Percentiles rank a stretch among this genome's conserved stretches.
Conservation (phyloP, 1,140 invertebrate genomes). For the Solenopsis invicta region DNA sequence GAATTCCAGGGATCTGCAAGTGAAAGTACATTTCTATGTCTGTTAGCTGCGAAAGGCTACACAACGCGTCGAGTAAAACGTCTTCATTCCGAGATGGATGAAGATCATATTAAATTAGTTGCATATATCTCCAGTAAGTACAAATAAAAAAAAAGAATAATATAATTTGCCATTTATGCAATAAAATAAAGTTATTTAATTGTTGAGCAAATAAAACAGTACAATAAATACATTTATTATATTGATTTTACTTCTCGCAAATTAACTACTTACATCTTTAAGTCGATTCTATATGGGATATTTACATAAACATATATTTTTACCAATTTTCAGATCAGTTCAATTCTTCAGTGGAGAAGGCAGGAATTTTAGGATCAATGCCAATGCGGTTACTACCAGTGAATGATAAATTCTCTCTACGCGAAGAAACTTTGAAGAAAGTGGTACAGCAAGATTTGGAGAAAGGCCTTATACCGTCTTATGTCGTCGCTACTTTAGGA, state of each 20-base stretch:
- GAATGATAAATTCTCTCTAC: too few species aligned
- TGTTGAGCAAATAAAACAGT: too few species aligned
- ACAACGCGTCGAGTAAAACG: conserved; percentile 88
- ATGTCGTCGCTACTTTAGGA: too few species aligned
- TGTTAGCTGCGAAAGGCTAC: conserved; percentile 94
- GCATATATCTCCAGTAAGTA: conserved; percentile 92
- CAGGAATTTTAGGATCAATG: conserved; percentile 93
- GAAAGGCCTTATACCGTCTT: conserved; percentile 93
- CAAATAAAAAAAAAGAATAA: too few species aligned
- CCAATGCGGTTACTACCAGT: conserved; percentile 93
- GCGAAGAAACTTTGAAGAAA: conserved; percentile 90
- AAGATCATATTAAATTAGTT: conserved; percentile 91
- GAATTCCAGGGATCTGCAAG: conserved; percentile 93
- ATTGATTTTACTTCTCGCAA: too few species aligned
- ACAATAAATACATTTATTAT: too few species aligned
- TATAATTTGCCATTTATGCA: background rate
- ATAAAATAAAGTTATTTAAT: too few species aligned
- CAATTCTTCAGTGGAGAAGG: conserved; percentile 96
- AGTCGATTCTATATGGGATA: background rate
- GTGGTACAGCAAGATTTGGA: conserved; percentile 92
- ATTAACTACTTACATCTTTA: too few species aligned
- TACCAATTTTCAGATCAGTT: conserved; percentile 90
- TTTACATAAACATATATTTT: background rate
- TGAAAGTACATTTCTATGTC: conserved; percentile 94
- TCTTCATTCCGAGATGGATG: conserved; percentile 89